phyloP scores from a whole-genome alignment of 1,140 invertebrate genomes.

The Lethrus apterus region DNA sequence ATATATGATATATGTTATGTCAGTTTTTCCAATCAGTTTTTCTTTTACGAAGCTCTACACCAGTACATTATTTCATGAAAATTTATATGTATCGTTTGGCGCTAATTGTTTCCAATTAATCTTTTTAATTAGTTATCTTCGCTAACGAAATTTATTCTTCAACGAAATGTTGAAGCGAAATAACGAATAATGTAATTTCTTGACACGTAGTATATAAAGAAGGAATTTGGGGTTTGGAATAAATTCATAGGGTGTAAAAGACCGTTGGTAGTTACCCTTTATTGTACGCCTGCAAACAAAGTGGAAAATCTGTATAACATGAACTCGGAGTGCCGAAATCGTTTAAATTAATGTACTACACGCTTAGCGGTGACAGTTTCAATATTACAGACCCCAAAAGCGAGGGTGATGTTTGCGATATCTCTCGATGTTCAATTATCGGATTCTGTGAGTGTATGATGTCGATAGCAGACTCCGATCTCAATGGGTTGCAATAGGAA shows the following conservation, averaged over 20 bases:
- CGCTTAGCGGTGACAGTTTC: constrained; percentile 11
- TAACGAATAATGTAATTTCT: too few relatives aligned
- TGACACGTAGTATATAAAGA: too few relatives aligned
- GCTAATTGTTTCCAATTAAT: too few relatives aligned
- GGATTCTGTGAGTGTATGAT: neutral
- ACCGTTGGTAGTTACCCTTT: constrained; percentile 9
- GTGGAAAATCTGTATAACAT: constrained; percentile 12
- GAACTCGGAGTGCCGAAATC: constrained; percentile 5
- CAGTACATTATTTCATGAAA: too few relatives aligned
- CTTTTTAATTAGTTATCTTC: too few relatives aligned
- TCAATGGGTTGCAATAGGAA: neutral
- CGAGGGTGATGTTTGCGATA: constrained; percentile 7
- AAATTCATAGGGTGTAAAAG: constrained; percentile 11
- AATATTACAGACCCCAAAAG: constrained; percentile 12
- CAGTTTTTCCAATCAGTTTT: too few relatives aligned
- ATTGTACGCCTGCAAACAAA: constrained; percentile 6
- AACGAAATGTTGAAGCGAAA: too few relatives aligned
- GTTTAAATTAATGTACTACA: constrained; percentile 14
- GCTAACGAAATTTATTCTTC: too few relatives aligned
- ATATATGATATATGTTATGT: too few relatives aligned
- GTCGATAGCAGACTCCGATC: constrained; percentile 2
- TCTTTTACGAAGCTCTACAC: too few relatives aligned
- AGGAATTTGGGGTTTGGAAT: too few relatives aligned
- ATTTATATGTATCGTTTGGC: too few relatives aligned
- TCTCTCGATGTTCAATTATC: constrained; percentile 7